phyloP scores from a whole-genome alignment of 2,797 vertebrate genomes.

The Florisuga fusca region DNA sequence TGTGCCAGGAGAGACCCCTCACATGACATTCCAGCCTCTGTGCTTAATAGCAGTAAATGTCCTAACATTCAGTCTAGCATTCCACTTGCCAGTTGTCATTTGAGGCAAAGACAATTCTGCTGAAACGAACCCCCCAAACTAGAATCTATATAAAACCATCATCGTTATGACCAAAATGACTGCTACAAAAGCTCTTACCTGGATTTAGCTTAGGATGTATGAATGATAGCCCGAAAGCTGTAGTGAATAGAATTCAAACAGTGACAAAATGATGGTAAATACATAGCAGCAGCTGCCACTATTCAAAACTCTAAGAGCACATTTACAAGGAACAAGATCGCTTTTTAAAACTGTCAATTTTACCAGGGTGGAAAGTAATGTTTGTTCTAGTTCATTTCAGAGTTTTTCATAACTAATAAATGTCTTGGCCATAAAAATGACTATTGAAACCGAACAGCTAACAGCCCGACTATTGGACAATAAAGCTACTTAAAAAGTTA shows the following conservation, averaged over 20 bases:
- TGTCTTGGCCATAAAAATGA: constrained; percentile 53
- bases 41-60: too few species aligned
- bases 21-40: too few species aligned
- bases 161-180: neutral
- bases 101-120: too few species aligned
- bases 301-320: constrained; percentile 33
- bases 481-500: constrained; percentile 71
- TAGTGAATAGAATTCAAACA: constrained; percentile 9
- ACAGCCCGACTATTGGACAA: constrained; percentile 61
- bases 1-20: too few species aligned
- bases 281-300: constrained; percentile 42
- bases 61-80: too few species aligned
- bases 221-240: constrained; percentile 14
- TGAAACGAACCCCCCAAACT: neutral
- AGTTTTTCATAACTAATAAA: constrained; percentile 68
- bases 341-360: constrained; percentile 63
- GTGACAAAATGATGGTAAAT: constrained; percentile 23
- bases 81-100: too few species aligned
- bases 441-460: constrained; percentile 53
- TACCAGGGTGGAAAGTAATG: constrained; percentile 57
- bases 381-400: constrained; percentile 69
- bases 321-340: constrained; percentile 30
- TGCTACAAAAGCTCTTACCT: neutral
- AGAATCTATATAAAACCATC: neutral
- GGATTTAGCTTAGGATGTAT: neutral